A percentile compares a stretch with the other conserved stretches of the same genome.
These are phyloP conservation scores for Cantharis lateralis DNA, from an alignment of 2,888 invertebrate species.

Conservation along the genomic window DNA sequence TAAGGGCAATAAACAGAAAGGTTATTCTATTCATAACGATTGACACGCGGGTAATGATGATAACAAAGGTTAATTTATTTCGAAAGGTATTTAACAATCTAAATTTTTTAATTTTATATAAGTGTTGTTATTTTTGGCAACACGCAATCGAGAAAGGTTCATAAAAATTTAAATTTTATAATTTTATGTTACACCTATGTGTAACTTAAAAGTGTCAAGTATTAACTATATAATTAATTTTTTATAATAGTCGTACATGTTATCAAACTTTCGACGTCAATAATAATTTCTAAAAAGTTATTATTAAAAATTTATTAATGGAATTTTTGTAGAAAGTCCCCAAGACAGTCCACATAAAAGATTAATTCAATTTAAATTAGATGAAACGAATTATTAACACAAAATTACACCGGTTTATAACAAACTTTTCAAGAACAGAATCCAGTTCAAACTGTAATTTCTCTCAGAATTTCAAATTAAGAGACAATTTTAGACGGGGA, in stretches of 20 bases:
- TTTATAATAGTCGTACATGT: neutral
- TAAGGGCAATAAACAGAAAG: slow-evolving; percentile 53
- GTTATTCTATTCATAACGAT: slow-evolving; percentile 48
- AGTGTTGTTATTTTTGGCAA: neutral
- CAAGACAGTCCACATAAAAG: too few species aligned
- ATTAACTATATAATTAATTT: neutral
- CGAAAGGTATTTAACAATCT: neutral
- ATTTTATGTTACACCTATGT: neutral
- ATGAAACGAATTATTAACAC: too few species aligned
- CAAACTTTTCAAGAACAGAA: too few species aligned
- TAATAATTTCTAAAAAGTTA: neutral
- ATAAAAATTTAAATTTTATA: neutral
- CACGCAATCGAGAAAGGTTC: neutral
- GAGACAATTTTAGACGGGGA: too few species aligned
- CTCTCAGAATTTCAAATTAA: too few species aligned
- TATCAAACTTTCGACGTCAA: neutral
- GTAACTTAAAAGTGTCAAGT: neutral
- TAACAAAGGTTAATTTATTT: slow-evolving; percentile 29
- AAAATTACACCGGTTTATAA: too few species aligned
- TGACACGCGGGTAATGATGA: slow-evolving; percentile 39
- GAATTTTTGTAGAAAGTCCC: too few species aligned
- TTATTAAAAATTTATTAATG: too few species aligned
- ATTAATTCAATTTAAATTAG: too few species aligned
- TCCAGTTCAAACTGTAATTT: too few species aligned
- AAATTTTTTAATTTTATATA: neutral